Evolutionary conservation across 2,797 vertebrate species (phyloP), one percentile per base, ranked within the genome.

Genomic region (Geotrypetes seraphini): DNA sequence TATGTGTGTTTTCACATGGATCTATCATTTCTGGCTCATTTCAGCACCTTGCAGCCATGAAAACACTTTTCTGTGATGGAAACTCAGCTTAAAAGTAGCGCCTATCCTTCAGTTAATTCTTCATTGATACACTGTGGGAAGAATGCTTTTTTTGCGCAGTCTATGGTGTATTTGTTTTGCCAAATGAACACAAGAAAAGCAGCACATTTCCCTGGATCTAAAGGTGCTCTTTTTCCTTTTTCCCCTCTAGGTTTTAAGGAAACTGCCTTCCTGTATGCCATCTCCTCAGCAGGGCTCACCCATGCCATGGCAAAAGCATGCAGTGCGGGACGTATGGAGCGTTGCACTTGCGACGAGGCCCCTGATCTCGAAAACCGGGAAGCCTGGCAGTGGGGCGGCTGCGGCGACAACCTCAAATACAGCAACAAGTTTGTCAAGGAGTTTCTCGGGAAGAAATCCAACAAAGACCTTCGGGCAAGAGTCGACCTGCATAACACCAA

Each of bases 341-440:
- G 96, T 37, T 99, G 96, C 63, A 99, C 96, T 2, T 99, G 96
- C 0, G 96, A 99, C 2, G 96, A 99, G 51, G 93, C 95, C 0
- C 96, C 96, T 0, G 87, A 98, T 66, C 72, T 99, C 75, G 93
- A 97, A 79, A 99, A 99, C 78, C 82, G 93, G 0, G 92, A 97
- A 53, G 95, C 95, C 24, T 99, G 96, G 96, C 95, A 97, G 69
- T 99, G 96, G 96, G 94, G 96, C 0, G 96, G 95, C 67, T 97
- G 96, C 0, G 96, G 95, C 0, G 96, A 99, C 82, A 99, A 99
- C 69, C 90, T 97, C 28, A 97, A 97, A 40, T 98, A 96, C 53
- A 96, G 95, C 78, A 94, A 96, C 81, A 99, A 97, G 60, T 99
- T 99, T 13, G 93, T 96, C 60, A 97, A 96, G 64, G 94, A 97